Percentiles rank a stretch among this genome's conserved stretches.
Conservation (phyloP, 2,888 invertebrate species). For the Ecdyonurus torrentis region DNA sequence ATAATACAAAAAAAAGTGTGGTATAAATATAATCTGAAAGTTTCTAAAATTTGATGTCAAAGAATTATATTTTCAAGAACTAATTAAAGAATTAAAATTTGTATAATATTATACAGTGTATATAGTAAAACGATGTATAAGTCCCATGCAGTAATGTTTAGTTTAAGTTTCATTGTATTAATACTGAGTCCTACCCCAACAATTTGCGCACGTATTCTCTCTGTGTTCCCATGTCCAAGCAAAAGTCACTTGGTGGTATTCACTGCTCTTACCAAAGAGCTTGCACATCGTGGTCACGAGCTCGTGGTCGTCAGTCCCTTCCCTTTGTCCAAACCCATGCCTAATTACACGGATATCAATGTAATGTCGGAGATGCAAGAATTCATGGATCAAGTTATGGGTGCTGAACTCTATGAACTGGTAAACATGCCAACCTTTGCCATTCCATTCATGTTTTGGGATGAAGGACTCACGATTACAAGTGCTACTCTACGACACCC, state of each 20-base stretch:
- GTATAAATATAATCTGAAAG: no score
- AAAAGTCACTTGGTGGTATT: conserved; percentile 32
- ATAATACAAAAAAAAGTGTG: no score
- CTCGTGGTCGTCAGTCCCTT: conserved; percentile 32
- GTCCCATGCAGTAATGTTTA: no score
- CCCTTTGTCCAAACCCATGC: conserved; percentile 23
- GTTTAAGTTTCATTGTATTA: no score
- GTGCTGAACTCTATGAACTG: background rate
- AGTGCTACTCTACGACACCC: background rate
- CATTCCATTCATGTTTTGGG: background rate
- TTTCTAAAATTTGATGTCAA: no score
- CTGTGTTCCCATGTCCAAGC: conserved; percentile 30
- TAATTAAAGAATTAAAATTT: no score
- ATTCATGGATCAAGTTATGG: conserved; percentile 7
- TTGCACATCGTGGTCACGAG: conserved; percentile 34
- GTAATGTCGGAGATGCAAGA: conserved; percentile 8
- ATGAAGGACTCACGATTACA: background rate
- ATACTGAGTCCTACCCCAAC: background rate
- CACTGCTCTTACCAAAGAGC: conserved; percentile 29
- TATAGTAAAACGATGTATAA: no score
- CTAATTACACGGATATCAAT: conserved; percentile 31
- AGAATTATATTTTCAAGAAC: no score
- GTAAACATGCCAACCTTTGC: background rate
- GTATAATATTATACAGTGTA: no score
- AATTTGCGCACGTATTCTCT: conserved; percentile 27